Conservation (phyloP, 2,113 vertebrate species). For the Indicator indicator region DNA sequence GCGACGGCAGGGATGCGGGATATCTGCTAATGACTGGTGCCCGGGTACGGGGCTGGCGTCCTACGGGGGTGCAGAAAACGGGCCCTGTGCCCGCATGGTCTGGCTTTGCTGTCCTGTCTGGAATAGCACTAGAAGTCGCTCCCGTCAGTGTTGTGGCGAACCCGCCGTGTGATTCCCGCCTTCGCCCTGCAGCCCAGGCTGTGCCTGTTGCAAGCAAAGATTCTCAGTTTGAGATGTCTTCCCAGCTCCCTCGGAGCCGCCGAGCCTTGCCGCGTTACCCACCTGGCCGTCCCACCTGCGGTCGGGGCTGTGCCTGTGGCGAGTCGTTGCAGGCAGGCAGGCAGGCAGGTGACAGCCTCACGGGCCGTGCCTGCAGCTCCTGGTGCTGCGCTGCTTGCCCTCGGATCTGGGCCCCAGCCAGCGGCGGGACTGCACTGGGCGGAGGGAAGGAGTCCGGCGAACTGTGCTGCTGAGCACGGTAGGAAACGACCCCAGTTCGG, state of each 20-base stretch:
- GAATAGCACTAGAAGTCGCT: rapidly evolving
- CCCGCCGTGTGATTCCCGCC: rapidly evolving
- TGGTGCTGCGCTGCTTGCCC: rapidly evolving
- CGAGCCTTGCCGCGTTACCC: rapidly evolving
- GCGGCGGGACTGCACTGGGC: rapidly evolving
- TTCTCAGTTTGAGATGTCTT: rapidly evolving
- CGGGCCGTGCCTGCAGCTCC: rapidly evolving
- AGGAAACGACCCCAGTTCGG: rapidly evolving
- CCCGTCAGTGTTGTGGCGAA: rapidly evolving
- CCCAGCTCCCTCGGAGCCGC: rapidly evolving
- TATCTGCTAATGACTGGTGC: too few species aligned
- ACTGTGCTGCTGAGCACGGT: too few species aligned
- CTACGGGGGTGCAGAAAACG: too few species aligned
- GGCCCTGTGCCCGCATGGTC: not conserved
- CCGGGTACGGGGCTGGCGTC: not conserved
- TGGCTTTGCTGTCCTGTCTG: not conserved
- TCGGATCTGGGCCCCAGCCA: rapidly evolving
- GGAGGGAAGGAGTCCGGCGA: rapidly evolving
- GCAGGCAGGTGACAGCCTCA: not conserved
- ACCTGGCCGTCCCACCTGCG: too few species aligned
- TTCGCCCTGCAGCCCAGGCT: rapidly evolving
- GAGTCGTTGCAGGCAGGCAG: rapidly evolving
- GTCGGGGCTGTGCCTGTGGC: not conserved
- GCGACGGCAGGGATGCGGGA: too few species aligned
- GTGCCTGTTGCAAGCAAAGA: too few species aligned